These are phyloP conservation scores for Rhopalosiphum nymphaeae DNA, from an alignment of 2,888 invertebrate genomes.

Conservation along the genomic window DNA sequence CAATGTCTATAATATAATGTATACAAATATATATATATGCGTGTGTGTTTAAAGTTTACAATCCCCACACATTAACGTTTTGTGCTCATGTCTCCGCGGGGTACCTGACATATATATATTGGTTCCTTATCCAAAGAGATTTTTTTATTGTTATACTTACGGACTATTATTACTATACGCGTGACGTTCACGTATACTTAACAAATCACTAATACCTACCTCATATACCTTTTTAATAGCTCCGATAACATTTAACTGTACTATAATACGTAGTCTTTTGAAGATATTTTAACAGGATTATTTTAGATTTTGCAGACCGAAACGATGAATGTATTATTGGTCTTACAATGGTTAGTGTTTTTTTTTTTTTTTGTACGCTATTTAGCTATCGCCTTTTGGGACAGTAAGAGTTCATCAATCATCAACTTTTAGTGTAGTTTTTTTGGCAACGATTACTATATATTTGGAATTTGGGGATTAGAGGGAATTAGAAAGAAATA, in stretches of 20 bases:
- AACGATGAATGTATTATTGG: not conserved
- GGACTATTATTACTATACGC: not conserved
- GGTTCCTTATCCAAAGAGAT: not conserved
- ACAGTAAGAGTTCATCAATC: not conserved
- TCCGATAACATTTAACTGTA: not conserved
- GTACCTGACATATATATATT: not conserved
- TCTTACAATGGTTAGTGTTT: not conserved
- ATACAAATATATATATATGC: not conserved
- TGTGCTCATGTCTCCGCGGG: not conserved
- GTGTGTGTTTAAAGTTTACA: not conserved
- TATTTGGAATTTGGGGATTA: not conserved
- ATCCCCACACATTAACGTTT: not conserved
- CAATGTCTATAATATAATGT: too few relatives aligned
- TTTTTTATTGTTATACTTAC: not conserved
- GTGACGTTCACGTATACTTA: not conserved
- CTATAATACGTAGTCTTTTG: not conserved
- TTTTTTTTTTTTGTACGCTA: not conserved
- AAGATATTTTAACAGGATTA: not conserved
- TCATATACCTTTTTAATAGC: not conserved
- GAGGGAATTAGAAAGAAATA: not conserved
- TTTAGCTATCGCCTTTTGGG: not conserved
- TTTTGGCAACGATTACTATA: too few relatives aligned
- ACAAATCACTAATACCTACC: not conserved
- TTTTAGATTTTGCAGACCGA: not conserved
- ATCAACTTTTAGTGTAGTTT: not conserved